Base-by-base conservation (phyloP, 2,888 invertebrate species). In the Oxycera nigricornis region DNA sequence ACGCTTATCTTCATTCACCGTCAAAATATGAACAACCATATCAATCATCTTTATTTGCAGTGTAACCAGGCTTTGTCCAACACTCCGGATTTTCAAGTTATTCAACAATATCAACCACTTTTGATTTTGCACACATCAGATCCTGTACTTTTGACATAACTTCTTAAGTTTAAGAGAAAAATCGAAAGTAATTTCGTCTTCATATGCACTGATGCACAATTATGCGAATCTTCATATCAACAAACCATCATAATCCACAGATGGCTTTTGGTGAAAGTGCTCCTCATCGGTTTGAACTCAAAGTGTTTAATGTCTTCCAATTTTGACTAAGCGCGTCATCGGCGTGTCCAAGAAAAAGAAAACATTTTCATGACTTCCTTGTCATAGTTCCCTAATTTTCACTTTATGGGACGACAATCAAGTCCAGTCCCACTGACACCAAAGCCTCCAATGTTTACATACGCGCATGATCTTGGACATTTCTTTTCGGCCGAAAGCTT, bases 361-460 rank as follows among this genome's bases (percentile, higher is more conserved):
- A 67, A 67, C 6, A 30, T 22, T 28, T 61, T 62, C 67, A 41
- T 67, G 67, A 67, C 46, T 67, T 67, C 67, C 67, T 67, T 67
- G 67, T 67, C 30, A 67, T 26, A 39, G 6, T 46, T 24, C n/a
- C 41, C 24, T 22, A 22, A 67, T 46, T 46, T 39, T 35, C 62
- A 24, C 24, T 55, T 55, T 55, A 55, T 55, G 55, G 55, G 24
- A 24, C 55, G 17, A 46, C 22, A 22, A 55, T 22, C 52, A 55
- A 6, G 9, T 59, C 46, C 46, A 67, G 67, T 41, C 67, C 67
- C 26, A 67, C 67, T 67, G 67, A 67, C 67, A 39, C 39, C 17
- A 39, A 62, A 59, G 59, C 59, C 28, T 28, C n/a, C 9, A 14
- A 17, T 59, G 17, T 26, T 59, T 28, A 59, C 59, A 59, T 59